Conservation (phyloP, 2,888 invertebrate species). For the Perizoma flavofasciatum region DNA sequence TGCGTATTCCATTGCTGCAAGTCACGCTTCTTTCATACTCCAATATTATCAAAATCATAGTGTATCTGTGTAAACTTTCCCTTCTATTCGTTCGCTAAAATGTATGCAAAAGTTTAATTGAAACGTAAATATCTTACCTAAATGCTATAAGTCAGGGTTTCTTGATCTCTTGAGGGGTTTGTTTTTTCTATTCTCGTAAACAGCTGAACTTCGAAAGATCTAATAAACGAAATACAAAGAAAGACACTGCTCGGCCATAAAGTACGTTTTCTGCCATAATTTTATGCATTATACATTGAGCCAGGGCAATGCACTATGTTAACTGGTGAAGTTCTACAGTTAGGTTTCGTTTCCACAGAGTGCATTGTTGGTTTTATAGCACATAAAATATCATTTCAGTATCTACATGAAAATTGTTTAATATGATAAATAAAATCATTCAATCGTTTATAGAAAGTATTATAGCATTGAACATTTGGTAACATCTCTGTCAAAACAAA, state of each 20-base stretch:
- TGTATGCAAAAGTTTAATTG: no score
- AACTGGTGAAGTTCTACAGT: background rate
- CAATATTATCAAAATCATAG: no score
- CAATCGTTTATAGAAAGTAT: no score
- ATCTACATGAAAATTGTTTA: background rate
- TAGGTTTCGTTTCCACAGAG: slow-evolving; percentile 2
- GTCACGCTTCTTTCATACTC: no score
- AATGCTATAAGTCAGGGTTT: no score
- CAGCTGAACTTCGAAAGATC: slow-evolving; percentile 10
- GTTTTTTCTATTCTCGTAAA: background rate
- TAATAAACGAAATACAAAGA: slow-evolving; percentile 19
- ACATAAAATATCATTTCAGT: background rate
- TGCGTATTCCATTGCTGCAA: slow-evolving; percentile 3
- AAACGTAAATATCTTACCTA: no score
- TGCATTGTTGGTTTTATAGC: slow-evolving; percentile 5
- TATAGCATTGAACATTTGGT: no score
- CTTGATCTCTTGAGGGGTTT: no score
- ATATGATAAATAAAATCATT: no score
- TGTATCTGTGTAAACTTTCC: no score
- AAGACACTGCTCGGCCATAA: slow-evolving; percentile 14
- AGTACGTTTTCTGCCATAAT: slow-evolving; percentile 21
- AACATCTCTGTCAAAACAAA: no score
- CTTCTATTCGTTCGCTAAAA: no score
- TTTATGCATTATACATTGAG: slow-evolving; percentile 21
- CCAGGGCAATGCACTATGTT: slow-evolving; percentile 19